phyloP scores from a whole-genome alignment of 2,888 invertebrate species.

The Coelopa pilipes region DNA sequence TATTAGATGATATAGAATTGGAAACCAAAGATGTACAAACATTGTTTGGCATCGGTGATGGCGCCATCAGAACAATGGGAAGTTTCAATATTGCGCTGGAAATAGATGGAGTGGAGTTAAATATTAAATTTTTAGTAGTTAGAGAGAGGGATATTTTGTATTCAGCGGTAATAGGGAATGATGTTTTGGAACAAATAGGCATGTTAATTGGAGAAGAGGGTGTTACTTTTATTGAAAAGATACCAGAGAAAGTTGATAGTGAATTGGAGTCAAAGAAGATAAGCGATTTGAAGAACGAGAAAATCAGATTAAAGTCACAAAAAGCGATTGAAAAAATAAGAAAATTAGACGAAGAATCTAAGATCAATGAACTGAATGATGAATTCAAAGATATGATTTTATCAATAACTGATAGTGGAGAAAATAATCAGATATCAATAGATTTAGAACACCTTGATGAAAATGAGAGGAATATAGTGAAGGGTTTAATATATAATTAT shows the following conservation, averaged over 20 bases:
- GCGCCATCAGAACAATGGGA: constrained; percentile 28
- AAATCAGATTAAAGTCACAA: background rate
- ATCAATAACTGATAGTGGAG: background rate
- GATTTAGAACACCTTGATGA: background rate
- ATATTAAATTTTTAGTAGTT: constrained; percentile 35
- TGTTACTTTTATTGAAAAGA: background rate
- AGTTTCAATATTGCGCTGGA: constrained; percentile 6
- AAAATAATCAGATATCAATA: background rate
- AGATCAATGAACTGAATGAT: background rate
- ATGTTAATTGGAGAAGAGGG: background rate
- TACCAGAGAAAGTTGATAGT: background rate
- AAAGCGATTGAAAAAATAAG: background rate
- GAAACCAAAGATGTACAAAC: background rate
- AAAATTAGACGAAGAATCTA: background rate
- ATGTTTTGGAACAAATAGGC: constrained; percentile 21
- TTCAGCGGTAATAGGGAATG: constrained; percentile 35
- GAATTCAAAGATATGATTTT: constrained; percentile 7
- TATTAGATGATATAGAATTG: constrained; percentile 24
- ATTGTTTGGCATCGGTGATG: constrained; percentile 17
- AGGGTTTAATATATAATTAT: background rate
- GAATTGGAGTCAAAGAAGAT: background rate
- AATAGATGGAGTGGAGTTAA: constrained; percentile 29
- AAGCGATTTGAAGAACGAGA: background rate
- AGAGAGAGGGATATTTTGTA: constrained; percentile 33
- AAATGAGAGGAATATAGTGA: background rate